Base-by-base conservation (phyloP, 2,888 invertebrate genomes). In the Oligia strigilis region DNA sequence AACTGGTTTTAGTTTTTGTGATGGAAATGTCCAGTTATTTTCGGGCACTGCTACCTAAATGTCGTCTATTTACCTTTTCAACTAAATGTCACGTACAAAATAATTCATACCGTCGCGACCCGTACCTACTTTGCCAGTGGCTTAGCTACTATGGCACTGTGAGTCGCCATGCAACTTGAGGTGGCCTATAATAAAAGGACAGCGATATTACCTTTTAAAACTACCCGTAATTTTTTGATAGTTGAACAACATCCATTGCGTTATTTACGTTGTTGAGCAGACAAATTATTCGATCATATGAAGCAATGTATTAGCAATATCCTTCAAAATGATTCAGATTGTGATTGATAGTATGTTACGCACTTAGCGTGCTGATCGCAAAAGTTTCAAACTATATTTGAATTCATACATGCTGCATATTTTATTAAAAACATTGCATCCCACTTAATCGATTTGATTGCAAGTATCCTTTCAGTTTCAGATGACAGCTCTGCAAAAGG, bases 401-500 rank as follows among this genome's bases (percentile, higher is more conserved):
- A 8, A 5, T 9, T 40, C 14, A 40, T 55, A 52, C 0, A 17
- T 29, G 14, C 14, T 19, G 9, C 14, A 71, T 23, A 40, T 6
- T 17, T 11, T n/a, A 72, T 29, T 11, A 29, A 62, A 66, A 64
- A 52, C 40, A 60, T 29, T 71, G 36, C 65, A 75, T 43, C 82
- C 58, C 40, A 17, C 43, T n/a, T 62, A n/a, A 62, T 29, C 23
- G 46, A 58, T n/a, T 64, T 55, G 43, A 60, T 71, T 66, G 46
- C 36, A 66, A 58, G 29, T 1, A 17, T 64, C 55, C 52, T 55
- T 60, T 71, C 49, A 66, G 65, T 71, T 62, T 74, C 66, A 66
- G 52, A 65, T 75, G 29, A 75, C 49, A 77, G 75, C 64, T 73
- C 75, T 71, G 70, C 58, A 65, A 65, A 75, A 75, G 74, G 29